phyloP scores from a whole-genome alignment of 2,113 vertebrate species.

The Bos indicus region DNA sequence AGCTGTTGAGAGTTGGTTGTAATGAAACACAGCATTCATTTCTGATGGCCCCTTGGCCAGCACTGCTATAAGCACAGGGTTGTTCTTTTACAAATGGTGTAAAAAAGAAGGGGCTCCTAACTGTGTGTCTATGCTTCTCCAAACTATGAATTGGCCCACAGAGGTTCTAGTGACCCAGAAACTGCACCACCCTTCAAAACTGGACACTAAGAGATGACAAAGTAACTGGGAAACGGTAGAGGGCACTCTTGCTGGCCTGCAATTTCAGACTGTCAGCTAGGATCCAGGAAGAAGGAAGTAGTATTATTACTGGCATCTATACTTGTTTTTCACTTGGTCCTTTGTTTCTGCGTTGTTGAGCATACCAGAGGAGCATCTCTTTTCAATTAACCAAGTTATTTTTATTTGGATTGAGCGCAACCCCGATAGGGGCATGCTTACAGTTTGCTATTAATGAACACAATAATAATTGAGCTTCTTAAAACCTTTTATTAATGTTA shows the following conservation, averaged over 20 bases:
- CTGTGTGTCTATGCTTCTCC: background rate
- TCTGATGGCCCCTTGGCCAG: background rate
- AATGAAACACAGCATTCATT: background rate
- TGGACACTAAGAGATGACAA: background rate
- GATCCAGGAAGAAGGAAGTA: background rate
- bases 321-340: background rate
- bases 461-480: conserved; percentile 33
- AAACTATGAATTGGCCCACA: no score
- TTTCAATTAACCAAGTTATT: conserved; percentile 5
- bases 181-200: background rate
- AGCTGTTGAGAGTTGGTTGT: background rate
- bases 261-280: fast-evolving
- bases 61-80: background rate
- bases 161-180: background rate
- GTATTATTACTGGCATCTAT: background rate
- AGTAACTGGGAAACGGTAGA: background rate
- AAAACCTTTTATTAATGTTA: conserved; percentile 15
- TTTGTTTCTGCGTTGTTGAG: background rate
- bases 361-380: conserved; percentile 1
- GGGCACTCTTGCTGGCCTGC: background rate
- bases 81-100: background rate
- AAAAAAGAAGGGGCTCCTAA: background rate
- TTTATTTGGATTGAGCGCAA: conserved; percentile 41
- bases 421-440: background rate
- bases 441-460: conserved; percentile 34